Evolutionary conservation across 1,140 invertebrate genomes (phyloP).

Genomic region (Tetragonula clypearis): DNA sequence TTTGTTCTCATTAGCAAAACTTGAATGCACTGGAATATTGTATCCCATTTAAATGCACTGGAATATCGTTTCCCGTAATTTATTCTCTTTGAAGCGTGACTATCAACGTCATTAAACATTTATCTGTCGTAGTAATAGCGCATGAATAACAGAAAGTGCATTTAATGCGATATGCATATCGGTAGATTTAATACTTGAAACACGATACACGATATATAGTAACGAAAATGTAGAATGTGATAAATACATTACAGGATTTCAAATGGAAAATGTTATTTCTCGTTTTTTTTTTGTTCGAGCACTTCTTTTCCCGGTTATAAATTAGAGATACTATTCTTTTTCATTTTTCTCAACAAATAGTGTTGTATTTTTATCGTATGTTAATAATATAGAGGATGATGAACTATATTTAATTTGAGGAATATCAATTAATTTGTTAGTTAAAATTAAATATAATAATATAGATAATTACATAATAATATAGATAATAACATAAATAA

Average conservation of each 20-base stretch:
- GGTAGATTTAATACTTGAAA: conserved; percentile 48
- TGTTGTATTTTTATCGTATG: too few relatives aligned
- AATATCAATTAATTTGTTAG: too few relatives aligned
- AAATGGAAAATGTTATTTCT: not conserved
- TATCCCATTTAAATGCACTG: not conserved
- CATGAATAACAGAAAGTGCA: conserved; percentile 54
- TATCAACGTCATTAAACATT: conserved; percentile 60
- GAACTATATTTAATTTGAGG: too few relatives aligned
- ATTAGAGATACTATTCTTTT: not conserved
- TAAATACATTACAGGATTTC: conserved; percentile 44
- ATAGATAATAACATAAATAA: too few relatives aligned
- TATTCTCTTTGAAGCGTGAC: conserved; percentile 40
- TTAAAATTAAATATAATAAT: too few relatives aligned
- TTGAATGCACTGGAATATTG: conserved; percentile 11
- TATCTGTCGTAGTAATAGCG: conserved; percentile 60
- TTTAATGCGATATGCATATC: conserved; percentile 44
- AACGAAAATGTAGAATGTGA: conserved; percentile 52
- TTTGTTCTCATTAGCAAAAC: conserved; percentile 36
- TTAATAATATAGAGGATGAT: too few relatives aligned
- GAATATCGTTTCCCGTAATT: conserved; percentile 24
- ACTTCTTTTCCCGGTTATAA: not conserved
- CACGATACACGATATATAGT: conserved; percentile 41
- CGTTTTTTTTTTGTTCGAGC: not conserved
- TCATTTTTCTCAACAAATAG: not conserved
- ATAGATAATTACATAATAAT: too few relatives aligned